These are phyloP conservation scores for Hydrocynus forskahlii DNA, from an alignment of 2,797 vertebrate species.

Conservation along the genomic window DNA sequence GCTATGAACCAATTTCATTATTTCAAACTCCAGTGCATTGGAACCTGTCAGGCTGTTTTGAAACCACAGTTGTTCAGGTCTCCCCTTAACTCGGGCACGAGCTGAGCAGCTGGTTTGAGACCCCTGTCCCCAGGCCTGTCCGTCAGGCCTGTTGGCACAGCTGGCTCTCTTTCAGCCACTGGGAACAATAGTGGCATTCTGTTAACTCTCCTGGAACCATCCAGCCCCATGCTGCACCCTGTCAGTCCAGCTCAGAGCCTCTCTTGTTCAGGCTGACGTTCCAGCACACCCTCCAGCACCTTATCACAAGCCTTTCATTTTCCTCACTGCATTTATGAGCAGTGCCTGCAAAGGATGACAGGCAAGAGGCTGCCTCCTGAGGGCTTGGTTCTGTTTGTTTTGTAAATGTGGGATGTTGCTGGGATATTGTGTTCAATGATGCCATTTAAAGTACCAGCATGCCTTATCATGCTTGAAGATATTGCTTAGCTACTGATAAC, in stretches of 20 bases:
- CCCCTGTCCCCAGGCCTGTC: slow-evolving; percentile 1
- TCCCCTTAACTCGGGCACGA: neutral
- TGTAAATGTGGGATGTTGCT: slow-evolving; percentile 22
- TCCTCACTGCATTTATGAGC: slow-evolving; percentile 28
- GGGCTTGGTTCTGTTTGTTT: slow-evolving; percentile 41
- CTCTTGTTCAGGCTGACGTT: slow-evolving; percentile 33
- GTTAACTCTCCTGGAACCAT: neutral
- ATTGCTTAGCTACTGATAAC: slow-evolving; percentile 7
- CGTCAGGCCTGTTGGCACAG: slow-evolving; percentile 23
- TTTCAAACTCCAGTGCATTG: neutral
- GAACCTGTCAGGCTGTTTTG: neutral
- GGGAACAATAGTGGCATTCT: slow-evolving; percentile 36
- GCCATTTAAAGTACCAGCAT: slow-evolving; percentile 18
- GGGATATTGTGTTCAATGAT: neutral
- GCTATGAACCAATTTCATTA: neutral
- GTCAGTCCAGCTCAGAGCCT: slow-evolving; percentile 7
- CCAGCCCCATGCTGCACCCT: neutral
- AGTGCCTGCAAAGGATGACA: neutral
- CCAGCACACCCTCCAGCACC: slow-evolving; percentile 37
- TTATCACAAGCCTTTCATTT: slow-evolving; percentile 42
- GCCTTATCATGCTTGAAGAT: slow-evolving; percentile 13
- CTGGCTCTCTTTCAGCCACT: neutral
- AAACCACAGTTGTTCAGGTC: neutral
- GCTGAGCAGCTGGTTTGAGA: slow-evolving; percentile 10
- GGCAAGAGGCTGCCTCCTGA: slow-evolving; percentile 33